A percentile compares a stretch with the other conserved stretches of the same genome.
phyloP scores from a whole-genome alignment of 2,888 invertebrate species.

The Nudaria mundana region DNA sequence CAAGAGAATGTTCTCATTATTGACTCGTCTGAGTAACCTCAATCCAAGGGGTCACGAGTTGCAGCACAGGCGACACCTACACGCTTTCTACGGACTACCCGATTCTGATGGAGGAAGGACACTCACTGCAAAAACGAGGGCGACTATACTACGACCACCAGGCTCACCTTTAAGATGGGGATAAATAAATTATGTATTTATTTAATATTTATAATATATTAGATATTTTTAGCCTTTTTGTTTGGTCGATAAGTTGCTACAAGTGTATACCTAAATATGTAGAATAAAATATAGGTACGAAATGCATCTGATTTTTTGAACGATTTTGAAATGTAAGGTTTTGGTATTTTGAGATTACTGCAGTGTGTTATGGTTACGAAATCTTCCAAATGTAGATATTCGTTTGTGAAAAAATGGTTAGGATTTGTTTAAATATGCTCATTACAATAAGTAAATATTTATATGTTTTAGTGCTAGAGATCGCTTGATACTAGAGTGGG shows the following conservation, averaged over 20 bases:
- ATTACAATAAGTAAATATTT: slow-evolving; percentile 3
- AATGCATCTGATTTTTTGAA: slow-evolving; percentile 1
- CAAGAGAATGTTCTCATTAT: slow-evolving; percentile 69
- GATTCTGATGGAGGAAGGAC: slow-evolving; percentile 50
- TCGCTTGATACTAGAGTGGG: slow-evolving; percentile 16
- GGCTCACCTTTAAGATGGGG: slow-evolving; percentile 75
- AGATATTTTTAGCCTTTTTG: slow-evolving; percentile 17
- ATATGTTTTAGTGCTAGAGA: slow-evolving; percentile 19
- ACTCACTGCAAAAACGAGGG: slow-evolving; percentile 69
- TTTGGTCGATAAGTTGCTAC: slow-evolving; percentile 26
- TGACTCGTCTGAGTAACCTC: slow-evolving; percentile 70
- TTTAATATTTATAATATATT: too few species aligned
- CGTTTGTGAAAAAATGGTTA: not conserved
- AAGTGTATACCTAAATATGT: slow-evolving; percentile 19
- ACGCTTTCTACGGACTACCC: slow-evolving; percentile 64
- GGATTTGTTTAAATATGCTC: slow-evolving; percentile 4
- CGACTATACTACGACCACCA: slow-evolving; percentile 64
- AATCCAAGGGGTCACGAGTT: slow-evolving; percentile 69
- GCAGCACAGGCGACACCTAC: slow-evolving; percentile 65
- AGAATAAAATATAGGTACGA: slow-evolving; percentile 5
- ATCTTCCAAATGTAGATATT: not conserved
- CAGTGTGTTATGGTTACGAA: not conserved
- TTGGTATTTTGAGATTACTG: not conserved
- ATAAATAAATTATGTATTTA: slow-evolving; percentile 36
- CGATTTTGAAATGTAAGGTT: slow-evolving; percentile 4